phyloP scores from a whole-genome alignment of 2,888 invertebrate species.

The Acrobasis consociella region DNA sequence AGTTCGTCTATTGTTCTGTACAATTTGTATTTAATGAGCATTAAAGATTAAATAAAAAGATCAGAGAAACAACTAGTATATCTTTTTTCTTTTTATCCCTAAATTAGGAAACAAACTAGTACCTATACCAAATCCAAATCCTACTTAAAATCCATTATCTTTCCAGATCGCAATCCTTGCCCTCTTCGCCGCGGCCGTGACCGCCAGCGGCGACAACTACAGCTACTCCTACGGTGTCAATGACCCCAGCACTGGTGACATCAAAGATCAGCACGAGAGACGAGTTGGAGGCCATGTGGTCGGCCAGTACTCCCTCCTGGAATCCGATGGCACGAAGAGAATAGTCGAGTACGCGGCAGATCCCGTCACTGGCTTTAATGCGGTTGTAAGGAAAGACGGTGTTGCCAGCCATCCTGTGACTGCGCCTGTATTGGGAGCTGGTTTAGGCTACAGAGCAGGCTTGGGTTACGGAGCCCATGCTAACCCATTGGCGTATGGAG shows the following conservation, averaged over 20 bases:
- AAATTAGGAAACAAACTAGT: no score
- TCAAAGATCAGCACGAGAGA: constrained; percentile 74
- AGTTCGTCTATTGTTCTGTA: no score
- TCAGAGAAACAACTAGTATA: no score
- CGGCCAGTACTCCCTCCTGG: constrained; percentile 74
- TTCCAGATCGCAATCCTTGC: constrained; percentile 57
- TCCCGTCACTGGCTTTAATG: constrained; percentile 74
- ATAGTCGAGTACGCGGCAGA: constrained; percentile 76
- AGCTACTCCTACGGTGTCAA: constrained; percentile 78
- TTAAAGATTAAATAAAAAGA: no score
- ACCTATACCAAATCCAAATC: no score
- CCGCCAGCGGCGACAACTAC: constrained; percentile 52
- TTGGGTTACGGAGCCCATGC: background rate
- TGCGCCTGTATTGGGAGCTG: constrained; percentile 7
- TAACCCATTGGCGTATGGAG: constrained; percentile 1
- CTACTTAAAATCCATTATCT: background rate
- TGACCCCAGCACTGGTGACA: constrained; percentile 77
- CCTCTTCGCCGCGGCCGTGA: constrained; percentile 51
- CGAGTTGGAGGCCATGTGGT: constrained; percentile 75
- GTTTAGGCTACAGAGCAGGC: constrained; percentile 19
- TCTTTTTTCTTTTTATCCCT: no score
- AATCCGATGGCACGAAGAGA: constrained; percentile 75
- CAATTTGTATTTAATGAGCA: no score
- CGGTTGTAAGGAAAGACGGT: constrained; percentile 70
- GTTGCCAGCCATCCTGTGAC: constrained; percentile 37